phyloP scores from a whole-genome alignment of 1,140 invertebrate genomes.

The Argopecten irradians region DNA sequence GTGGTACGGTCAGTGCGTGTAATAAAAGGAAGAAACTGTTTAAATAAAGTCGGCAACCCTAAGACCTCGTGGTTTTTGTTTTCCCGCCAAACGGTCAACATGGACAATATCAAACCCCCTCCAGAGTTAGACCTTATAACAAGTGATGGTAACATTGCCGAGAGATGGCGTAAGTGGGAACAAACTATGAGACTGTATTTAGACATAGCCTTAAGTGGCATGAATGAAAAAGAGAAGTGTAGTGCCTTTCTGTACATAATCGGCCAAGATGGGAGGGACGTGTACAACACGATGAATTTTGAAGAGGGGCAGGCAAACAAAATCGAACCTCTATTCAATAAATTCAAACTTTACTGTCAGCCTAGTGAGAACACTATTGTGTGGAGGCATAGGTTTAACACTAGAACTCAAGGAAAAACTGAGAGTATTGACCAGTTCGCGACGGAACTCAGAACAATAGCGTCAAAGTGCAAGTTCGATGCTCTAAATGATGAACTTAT shows the following conservation, averaged over 20 bases:
- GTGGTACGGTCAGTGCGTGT: too few species aligned
- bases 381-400: constrained; percentile 37
- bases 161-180: constrained; percentile 38
- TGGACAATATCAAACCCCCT: constrained; percentile 25
- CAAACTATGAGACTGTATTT: constrained; percentile 12
- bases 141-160: constrained; percentile 13
- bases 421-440: constrained; percentile 38
- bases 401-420: not conserved
- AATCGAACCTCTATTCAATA: constrained; percentile 15
- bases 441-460: constrained; percentile 26
- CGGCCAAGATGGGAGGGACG: not conserved
- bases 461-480: constrained; percentile 43
- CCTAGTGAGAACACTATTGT: constrained; percentile 34
- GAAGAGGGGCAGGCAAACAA: constrained; percentile 5
- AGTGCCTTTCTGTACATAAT: constrained; percentile 20
- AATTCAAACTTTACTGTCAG: constrained; percentile 23
- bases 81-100: too few species aligned
- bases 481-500: too few species aligned
- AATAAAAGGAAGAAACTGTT: too few species aligned
- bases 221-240: constrained; percentile 27
- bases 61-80: too few species aligned
- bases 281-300: not conserved
- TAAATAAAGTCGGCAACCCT: too few species aligned
- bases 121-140: constrained; percentile 25
- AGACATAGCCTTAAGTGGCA: not conserved